Evolutionary conservation across 2,113 vertebrate genomes (phyloP), one percentile per base, ranked within the genome.

Genomic region (Mesoclemmys tuberculata): DNA sequence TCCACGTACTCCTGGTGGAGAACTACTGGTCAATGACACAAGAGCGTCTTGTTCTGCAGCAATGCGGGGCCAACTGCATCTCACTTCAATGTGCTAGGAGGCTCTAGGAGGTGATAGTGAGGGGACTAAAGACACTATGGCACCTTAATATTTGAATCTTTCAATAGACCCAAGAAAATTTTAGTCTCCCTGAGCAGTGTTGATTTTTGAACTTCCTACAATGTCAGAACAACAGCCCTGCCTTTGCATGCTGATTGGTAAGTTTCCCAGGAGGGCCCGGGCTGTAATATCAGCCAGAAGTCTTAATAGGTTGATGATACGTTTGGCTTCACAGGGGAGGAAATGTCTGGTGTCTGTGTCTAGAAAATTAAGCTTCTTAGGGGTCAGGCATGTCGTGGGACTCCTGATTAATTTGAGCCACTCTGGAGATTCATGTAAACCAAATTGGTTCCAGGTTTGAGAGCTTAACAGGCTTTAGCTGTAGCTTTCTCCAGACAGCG

Each of bases 371-470:
- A 96, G 87, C 16, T n/a, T 85, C 46, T 56, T 2, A 4, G 49
- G 84, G 75, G 75, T 44, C 82, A 92, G 81, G 93, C 44, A 91
- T 96, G 86, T 91, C 81, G 91, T 64, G 49, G 93, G 96, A 92
- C 91, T 93, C 86, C 95, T 88, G 95, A 94, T 92, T 71, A 82
- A 95, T 74, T 49, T 88, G 91, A 92, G 89, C 91, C 7, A 27
- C 90, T 95, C 86, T 80, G 94, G 93, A 94, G 91, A 55, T 55
- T 16, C 0, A 3, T 82, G 95, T 84, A 90, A 91, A 92, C 81
- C 90, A 88, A 94, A 96, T 74, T 92, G 75, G 84, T 92, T 94
- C 85, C 96, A 94, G 96, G 91, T 56, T 91, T 58, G 64, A 85
- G 94, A 92, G 94, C 64, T 91, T 56, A 86, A 71, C 0, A 0